Percentiles rank a stretch among this genome's conserved stretches.
Evolutionary conservation across 2,797 vertebrate species (phyloP).

Genomic region (Galaxias olidus): DNA sequence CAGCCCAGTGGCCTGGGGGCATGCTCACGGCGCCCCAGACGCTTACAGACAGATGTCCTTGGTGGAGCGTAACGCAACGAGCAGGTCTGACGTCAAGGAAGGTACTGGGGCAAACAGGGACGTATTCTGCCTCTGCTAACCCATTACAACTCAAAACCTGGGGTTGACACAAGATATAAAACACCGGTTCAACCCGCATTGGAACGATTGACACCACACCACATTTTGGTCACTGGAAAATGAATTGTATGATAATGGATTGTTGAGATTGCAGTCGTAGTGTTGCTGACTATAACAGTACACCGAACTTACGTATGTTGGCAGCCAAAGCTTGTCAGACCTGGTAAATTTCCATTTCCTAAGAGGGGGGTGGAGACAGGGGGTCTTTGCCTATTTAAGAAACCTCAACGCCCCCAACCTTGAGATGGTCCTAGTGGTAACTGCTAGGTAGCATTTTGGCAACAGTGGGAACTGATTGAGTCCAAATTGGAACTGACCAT

Average conservation of each 20-base stretch:
- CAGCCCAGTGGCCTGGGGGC: constrained; percentile 55
- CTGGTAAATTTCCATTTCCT: no score
- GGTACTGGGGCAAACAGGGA: constrained; percentile 54
- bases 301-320: no score
- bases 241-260: no score
- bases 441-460: constrained; percentile 36
- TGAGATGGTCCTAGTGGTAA: constrained; percentile 34
- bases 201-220: no score
- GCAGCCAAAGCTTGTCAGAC: no score
- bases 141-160: no score
- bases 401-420: constrained; percentile 10
- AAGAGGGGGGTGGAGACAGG: constrained; percentile 9
- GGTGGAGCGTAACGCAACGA: constrained; percentile 69
- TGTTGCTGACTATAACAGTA: no score
- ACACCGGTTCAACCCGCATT: no score
- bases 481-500: not conserved
- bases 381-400: constrained; percentile 38
- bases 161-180: no score
- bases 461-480: not conserved
- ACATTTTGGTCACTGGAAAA: no score
- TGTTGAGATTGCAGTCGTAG: no score
- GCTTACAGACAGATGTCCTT: constrained; percentile 83
- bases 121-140: constrained; percentile 45
- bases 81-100: constrained; percentile 66
- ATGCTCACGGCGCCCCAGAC: constrained; percentile 68